Evolutionary conservation across 2,888 invertebrate species (phyloP), one percentile per base, ranked within the genome.

Genomic region (Drosophila differens): DNA sequence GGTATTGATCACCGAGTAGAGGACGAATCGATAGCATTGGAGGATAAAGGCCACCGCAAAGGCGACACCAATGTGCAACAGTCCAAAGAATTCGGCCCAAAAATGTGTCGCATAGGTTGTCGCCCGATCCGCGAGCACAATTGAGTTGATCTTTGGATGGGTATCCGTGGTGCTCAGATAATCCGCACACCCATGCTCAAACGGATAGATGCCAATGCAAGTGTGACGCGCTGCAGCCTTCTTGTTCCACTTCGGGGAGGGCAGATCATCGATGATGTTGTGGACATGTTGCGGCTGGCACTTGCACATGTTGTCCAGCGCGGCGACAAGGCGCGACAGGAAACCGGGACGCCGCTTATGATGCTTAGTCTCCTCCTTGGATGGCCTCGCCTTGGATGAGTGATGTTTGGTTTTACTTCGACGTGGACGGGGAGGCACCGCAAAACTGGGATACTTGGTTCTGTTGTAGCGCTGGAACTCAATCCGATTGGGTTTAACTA

Each of bases 51-150:
- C 94, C 1, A 95, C 95, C 7, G 95, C 82, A 83, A 96, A 95
- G 0, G 95, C 94, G 12, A 95, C 93, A 35, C 94, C 95, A 59
- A 96, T 95, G 83, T 96, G 95, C 30, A 95, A 87, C 2, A 94
- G 94, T 0, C 95, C 96, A 84, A 96, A 96, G 72, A 95, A 93
- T 84, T 96, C 95, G 0, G 96, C 95, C 95, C 96, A 96, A 87
- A 96, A 96, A 82, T 94, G 94, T 0, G 95, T 95, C 2, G 95
- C 95, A 73, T 94, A 94, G 57, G 93, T 92, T 66, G 95, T 95
- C 0, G 95, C 95, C 81, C 94, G 94, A 75, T 96, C 95, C 0
- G 95, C 95, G 32, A 95, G 88, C 37, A 94, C 74, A 73, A 95
- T 95, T 0, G 95, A 94, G 19, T 93, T 84, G 14, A 95, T 92